Base-by-base conservation (phyloP, 2,113 vertebrate species). In the Paralichthys olivaceus region DNA sequence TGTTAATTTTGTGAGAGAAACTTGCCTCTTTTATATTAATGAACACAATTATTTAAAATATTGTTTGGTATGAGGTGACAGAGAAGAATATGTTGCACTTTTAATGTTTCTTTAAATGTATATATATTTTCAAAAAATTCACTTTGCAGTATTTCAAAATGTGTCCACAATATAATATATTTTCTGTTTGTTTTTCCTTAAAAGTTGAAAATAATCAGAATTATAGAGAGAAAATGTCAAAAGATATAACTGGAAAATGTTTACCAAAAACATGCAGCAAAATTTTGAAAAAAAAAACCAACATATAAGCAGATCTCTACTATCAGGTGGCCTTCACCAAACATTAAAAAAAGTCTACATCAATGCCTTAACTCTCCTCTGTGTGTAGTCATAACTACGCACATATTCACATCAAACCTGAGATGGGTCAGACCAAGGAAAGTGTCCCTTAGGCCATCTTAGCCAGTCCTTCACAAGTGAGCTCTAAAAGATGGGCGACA, bases 381-480 rank as follows among this genome's bases (percentile, higher is more conserved):
- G 81, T 80, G 83, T 89, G 90, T 91, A 84, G 86, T 84, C 75
- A 40, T 90, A 90, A 91, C 78, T 74, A 87, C 84, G 77, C 84
- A 80, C 85, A 87, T 85, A 79, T 85, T 84, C 82, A 90, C 91
- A 92, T 93, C 90, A 91, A 92, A 91, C 85, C 81, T 83, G 74
- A 84, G 83, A 80, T 43, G 45, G 85, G 60, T 87, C 84, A 86
- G 90, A 92, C 90, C 89, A 86, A 90, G 89, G 81, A 84, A 83
- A 84, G 89, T 75, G 87, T 93, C 91, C 92, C 90, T 83, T 75
- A 92, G 92, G 91, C 91, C 90, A 84, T 84, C 87, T 92, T 91
- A 92, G 86, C 87, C 84, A 91, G 91, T 93, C 89, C 88, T 89
- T 93, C 90, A 91, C 90, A 93, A 93, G 80, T 90, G 75, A 59